A percentile compares a stretch with the other conserved stretches of the same genome.
Conservation (phyloP, 2,113 vertebrate genomes). For the Physeter macrocephalus region DNA sequence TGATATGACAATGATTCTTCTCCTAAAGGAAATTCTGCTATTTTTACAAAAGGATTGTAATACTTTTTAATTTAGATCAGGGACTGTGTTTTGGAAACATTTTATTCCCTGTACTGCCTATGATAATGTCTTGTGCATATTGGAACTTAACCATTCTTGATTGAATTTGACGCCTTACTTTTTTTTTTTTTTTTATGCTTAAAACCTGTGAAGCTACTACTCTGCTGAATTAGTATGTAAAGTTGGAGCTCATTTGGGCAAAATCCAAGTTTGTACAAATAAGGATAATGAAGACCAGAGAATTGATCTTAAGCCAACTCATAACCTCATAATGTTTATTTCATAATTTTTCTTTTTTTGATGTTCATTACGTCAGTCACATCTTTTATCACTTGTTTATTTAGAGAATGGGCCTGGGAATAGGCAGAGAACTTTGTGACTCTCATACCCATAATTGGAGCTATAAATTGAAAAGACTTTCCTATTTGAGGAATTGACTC, state of each 20-base stretch:
- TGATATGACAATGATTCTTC: background rate
- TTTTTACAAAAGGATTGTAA: background rate
- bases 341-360: conserved; percentile 69
- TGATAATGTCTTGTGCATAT: background rate
- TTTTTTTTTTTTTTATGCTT: background rate
- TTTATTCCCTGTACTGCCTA: background rate
- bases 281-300: conserved; percentile 70
- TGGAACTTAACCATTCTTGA: conserved; percentile 6
- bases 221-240: conserved; percentile 28
- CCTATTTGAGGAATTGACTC: conserved; percentile 29
- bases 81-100: background rate
- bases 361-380: conserved; percentile 69
- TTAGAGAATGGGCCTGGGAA: conserved; percentile 57
- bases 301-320: conserved; percentile 71
- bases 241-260: conserved; percentile 55
- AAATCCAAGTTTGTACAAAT: conserved; percentile 49
- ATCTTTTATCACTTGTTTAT: conserved; percentile 75
- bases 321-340: conserved; percentile 75
- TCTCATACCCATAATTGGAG: conserved; percentile 46
- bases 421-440: conserved; percentile 52
- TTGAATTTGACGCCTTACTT: background rate
- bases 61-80: background rate
- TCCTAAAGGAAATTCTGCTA: background rate
- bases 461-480: conserved; percentile 31
- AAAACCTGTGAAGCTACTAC: conserved; percentile 26